Base-by-base conservation (phyloP, 2,888 invertebrate species). In the Muscina levida region DNA sequence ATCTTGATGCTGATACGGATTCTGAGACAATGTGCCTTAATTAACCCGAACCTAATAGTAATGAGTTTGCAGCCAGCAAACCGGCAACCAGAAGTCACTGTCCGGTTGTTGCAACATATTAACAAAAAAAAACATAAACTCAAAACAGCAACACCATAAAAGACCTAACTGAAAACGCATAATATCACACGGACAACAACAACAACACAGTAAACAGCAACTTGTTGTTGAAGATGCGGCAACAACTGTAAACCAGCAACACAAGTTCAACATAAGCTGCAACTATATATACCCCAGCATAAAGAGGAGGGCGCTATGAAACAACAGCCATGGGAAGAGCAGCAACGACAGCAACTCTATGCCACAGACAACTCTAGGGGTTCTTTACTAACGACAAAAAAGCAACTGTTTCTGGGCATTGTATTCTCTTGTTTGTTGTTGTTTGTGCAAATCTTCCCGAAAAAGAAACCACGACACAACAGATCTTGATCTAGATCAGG, bases 401-500 rank as follows among this genome's bases (percentile, higher is more conserved):
- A 62, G 42, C 62, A 62, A 62, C 62, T 62, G 62, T 62, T 67
- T 11, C 26, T 67, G 15, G 13, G 15, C 31, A 8, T 3, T 22
- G 6, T 22, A 1, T 31, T 10, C 42, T 46, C 51, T 19, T 19
- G 19, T 24, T 4, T 53, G 31, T 13, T 31, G 31, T 46, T 46
- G 26, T 37, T 51, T 51, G 67, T 37, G 67, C 22, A 56, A 68
- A 68, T 62, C 62, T 19, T 62, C 10, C 62, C 68, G 37, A 46
- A 22, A 66, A n/a, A n/a, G n/a, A n/a, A n/a, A n/a, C n/a, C n/a
- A n/a, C n/a, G n/a, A n/a, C n/a, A n/a, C n/a, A n/a, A 3, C 31
- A 86, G 84, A 86, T 87, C 86, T 85, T 85, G 85, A 88, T 88
- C 86, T 87, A 87, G 87, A 89, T 88, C 88, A 87, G 89, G 89